A percentile compares a stretch with the other conserved stretches of the same genome.
phyloP scores from a whole-genome alignment of 2,888 invertebrate species.

The Pilophorus perplexus region DNA sequence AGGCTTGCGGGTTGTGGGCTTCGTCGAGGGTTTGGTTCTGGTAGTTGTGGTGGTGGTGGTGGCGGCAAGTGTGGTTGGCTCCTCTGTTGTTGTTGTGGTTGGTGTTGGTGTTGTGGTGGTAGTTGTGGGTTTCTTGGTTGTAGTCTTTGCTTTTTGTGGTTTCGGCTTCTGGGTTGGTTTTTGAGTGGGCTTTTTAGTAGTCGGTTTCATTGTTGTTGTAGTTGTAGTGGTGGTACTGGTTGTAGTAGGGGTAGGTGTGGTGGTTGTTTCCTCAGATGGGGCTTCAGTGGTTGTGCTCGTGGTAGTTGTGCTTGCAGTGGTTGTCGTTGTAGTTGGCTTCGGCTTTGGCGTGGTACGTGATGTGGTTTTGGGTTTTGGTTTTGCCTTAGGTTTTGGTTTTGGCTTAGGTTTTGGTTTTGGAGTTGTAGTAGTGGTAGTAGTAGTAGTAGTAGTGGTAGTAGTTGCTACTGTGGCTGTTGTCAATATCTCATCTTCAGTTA shows the following conservation, averaged over 20 bases:
- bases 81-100: neutral
- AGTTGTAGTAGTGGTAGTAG: slow-evolving; percentile 51
- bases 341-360: slow-evolving; percentile 14
- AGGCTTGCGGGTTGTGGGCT: neutral
- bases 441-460: slow-evolving; percentile 52
- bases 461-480: slow-evolving; percentile 46
- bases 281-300: slow-evolving; percentile 23
- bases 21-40: slow-evolving; percentile 53
- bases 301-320: slow-evolving; percentile 20
- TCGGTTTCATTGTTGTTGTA: slow-evolving; percentile 22
- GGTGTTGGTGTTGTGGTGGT: neutral
- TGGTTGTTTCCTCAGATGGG: slow-evolving; percentile 18
- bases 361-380: slow-evolving; percentile 52
- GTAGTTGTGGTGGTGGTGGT: slow-evolving; percentile 51
- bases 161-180: slow-evolving; percentile 23
- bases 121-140: slow-evolving; percentile 4
- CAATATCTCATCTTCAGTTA: neutral
- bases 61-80: neutral
- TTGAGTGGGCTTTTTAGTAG: slow-evolving; percentile 28
- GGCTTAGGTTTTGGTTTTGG: slow-evolving; percentile 16
- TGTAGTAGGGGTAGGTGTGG: slow-evolving; percentile 34
- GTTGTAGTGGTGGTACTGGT: slow-evolving; percentile 37
- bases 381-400: slow-evolving; percentile 53
- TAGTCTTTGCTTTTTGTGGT: slow-evolving; percentile 1
- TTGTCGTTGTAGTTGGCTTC: neutral